Base-by-base conservation (phyloP, 2,113 vertebrate genomes). In the Osmerus mordax region DNA sequence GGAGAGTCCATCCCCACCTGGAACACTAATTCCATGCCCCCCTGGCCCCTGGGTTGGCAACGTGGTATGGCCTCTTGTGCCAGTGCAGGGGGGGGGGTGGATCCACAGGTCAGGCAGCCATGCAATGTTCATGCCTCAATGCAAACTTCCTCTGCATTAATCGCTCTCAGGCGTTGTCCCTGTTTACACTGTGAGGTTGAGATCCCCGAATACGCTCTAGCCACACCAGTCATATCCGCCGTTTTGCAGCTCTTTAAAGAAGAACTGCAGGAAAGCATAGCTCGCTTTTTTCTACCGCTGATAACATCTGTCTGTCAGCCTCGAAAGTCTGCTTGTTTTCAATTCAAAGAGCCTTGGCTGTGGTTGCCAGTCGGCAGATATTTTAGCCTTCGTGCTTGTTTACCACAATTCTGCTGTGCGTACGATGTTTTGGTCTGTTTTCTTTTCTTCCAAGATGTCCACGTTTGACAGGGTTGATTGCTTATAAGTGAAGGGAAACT, bases 81-180 rank as follows among this genome's bases (percentile, higher is more conserved):
- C 16, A 56, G 61, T 28, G 28, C 12, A 23, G 15, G 7, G 28
- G 25, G 8, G 21, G 19, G 15, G 61, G 23, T n/a, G 25, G 14
- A 16, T 13, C 4, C 51, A 61, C 69, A 71, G 58, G 59, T 36
- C 28, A 69, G 3, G 67, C 29, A 59, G 5, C 6, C 29, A 28
- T 13, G 28, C 28, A 28, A 36, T 62, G 32, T 71, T 71, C 69
- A 73, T 3, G 56, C 19, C 28, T 28, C 16, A 60, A 12, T 16
- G 65, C 56, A 67, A 67, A 21, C 72, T 52, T 61, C 58, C 65
- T 56, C 23, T 12, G 25, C 23, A 36, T 59, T 3, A 53, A 67
- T 74, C 68, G 41, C 56, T 53, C 2, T 67, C 56, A 68, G 58
- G 36, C 19, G 0, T 67, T 56, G 18, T 23, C 25, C 4, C 36